Percentiles rank a stretch among this genome's conserved stretches.
These are phyloP conservation scores for Bellardia pandia DNA, from an alignment of 2,888 invertebrate species.

Conservation along the genomic window DNA sequence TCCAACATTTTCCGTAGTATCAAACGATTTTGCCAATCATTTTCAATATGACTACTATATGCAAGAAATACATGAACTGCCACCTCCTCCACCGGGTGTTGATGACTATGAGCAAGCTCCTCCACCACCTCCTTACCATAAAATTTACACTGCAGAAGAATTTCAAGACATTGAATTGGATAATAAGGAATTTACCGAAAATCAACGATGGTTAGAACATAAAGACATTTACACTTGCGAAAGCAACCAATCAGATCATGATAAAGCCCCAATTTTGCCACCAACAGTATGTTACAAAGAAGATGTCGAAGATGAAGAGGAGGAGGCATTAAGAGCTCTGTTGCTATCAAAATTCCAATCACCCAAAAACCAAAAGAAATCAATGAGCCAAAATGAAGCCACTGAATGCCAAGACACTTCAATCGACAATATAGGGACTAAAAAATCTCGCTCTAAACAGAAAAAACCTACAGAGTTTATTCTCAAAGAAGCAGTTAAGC, in stretches of 20 bases:
- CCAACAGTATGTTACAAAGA: slow-evolving; percentile 18
- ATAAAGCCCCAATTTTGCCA: neutral
- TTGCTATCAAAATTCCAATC: slow-evolving; percentile 78
- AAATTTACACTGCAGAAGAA: slow-evolving; percentile 13
- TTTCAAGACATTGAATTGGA: slow-evolving; percentile 60
- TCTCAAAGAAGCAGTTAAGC: slow-evolving; percentile 82
- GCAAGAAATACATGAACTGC: slow-evolving; percentile 46
- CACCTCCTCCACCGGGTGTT: slow-evolving; percentile 66
- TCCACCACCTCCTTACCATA: slow-evolving; percentile 40
- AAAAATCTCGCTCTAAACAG: neutral
- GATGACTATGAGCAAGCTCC: slow-evolving; percentile 66
- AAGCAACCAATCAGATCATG: neutral
- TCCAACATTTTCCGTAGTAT: slow-evolving; percentile 6
- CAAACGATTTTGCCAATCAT: slow-evolving; percentile 26
- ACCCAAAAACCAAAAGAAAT: slow-evolving; percentile 74
- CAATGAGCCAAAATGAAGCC: neutral
- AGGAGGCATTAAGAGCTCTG: slow-evolving; percentile 80
- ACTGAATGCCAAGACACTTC: neutral
- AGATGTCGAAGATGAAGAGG: slow-evolving; percentile 79
- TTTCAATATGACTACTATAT: slow-evolving; percentile 48
- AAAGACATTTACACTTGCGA: neutral
- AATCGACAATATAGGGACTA: neutral
- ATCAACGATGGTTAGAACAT: neutral
- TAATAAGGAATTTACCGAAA: slow-evolving; percentile 45
- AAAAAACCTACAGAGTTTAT: slow-evolving; percentile 76